phyloP scores from a whole-genome alignment of 2,113 vertebrate species.

The Balaenoptera acutorostrata region DNA sequence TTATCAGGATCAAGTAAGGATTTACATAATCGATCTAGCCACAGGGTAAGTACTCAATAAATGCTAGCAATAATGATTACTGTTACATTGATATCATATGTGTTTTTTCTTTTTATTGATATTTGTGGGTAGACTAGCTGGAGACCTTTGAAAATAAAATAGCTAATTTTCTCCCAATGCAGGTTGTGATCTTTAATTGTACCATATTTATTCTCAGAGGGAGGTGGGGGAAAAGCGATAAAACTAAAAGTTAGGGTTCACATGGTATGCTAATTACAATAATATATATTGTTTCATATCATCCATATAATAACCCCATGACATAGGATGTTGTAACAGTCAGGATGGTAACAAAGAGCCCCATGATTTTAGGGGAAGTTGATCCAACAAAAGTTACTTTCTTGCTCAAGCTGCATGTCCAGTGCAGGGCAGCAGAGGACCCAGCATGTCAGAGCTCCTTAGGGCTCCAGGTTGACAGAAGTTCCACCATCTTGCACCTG shows the following conservation, averaged over 20 bases:
- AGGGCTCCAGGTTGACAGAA: not conserved
- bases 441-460: not conserved
- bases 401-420: not conserved
- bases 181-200: not conserved
- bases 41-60: not conserved
- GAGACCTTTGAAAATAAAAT: constrained; percentile 28
- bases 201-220: not conserved
- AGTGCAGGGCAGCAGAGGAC: not conserved
- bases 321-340: not conserved
- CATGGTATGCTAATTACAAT: not conserved
- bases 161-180: not conserved
- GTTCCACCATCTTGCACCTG: not conserved
- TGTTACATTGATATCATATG: not conserved
- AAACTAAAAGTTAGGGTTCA: not conserved
- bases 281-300: not conserved
- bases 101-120: not conserved
- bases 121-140: not conserved
- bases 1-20: not conserved
- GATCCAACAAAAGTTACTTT: not conserved
- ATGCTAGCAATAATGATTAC: not conserved
- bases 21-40: not conserved
- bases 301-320: not conserved
- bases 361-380: not conserved
- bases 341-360: not conserved
- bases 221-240: not conserved